These are phyloP conservation scores for Glaucopsyche alexis DNA, from an alignment of 2,888 invertebrate genomes.

Conservation along the genomic window DNA sequence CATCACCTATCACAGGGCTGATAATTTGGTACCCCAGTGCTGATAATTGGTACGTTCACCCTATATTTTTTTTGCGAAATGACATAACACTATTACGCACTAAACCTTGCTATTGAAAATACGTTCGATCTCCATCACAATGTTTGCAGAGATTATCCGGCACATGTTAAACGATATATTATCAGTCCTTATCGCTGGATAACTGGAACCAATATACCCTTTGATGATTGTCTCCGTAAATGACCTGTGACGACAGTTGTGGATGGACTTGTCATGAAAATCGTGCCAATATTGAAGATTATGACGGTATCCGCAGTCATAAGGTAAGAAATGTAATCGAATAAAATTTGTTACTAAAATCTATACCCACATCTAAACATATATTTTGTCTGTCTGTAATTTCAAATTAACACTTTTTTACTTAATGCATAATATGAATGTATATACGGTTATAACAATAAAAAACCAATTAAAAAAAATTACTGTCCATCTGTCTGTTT, in stretches of 20 bases:
- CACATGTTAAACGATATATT: constrained; percentile 59
- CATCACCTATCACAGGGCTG: too few species aligned
- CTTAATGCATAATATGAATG: too few species aligned
- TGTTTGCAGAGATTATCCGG: constrained; percentile 61
- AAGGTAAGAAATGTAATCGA: not conserved
- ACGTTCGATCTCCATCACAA: constrained; percentile 50
- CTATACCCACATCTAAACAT: too few species aligned
- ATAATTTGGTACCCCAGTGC: too few species aligned
- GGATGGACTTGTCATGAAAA: constrained; percentile 17
- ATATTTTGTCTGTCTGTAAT: too few species aligned
- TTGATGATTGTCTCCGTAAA: constrained; percentile 20
- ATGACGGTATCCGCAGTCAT: not conserved
- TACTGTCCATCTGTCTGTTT: too few species aligned
- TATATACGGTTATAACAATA: too few species aligned
- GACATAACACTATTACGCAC: not conserved
- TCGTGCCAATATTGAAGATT: constrained; percentile 8
- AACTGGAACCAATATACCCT: constrained; percentile 43
- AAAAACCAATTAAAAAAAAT: too few species aligned
- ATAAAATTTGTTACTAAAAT: too few species aligned
- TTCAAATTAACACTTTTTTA: too few species aligned
- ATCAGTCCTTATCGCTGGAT: constrained; percentile 55
- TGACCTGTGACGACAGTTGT: constrained; percentile 21
- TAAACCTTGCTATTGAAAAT: constrained; percentile 59
- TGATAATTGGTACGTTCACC: too few species aligned
- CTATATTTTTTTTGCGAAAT: too few species aligned